Percentiles rank a stretch among this genome's conserved stretches.
These are phyloP conservation scores for Psammodynastes pulverulentus DNA, from an alignment of 2,113 vertebrate species.

Conservation along the genomic window DNA sequence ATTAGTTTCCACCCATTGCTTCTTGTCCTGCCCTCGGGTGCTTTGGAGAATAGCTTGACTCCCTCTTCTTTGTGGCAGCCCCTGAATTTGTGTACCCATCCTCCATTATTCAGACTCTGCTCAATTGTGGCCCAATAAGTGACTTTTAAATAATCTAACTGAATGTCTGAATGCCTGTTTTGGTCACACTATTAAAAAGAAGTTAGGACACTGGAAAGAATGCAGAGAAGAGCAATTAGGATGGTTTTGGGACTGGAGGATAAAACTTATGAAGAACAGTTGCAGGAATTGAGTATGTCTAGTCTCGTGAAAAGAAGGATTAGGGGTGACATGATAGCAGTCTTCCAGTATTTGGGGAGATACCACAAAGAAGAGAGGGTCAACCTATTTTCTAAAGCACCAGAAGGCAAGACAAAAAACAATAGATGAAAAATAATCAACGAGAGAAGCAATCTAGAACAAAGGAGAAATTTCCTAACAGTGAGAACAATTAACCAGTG, in stretches of 20 bases:
- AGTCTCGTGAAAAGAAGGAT: not conserved
- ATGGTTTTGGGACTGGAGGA: not conserved
- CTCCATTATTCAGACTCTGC: conserved; percentile 9
- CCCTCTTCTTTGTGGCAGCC: no score
- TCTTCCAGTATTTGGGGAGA: not conserved
- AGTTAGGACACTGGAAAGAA: not conserved
- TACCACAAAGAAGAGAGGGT: not conserved
- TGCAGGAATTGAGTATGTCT: not conserved
- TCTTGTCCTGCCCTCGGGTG: no score
- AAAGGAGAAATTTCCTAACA: not conserved
- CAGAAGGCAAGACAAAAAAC: not conserved
- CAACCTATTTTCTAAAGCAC: not conserved
- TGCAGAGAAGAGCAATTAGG: not conserved
- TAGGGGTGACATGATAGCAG: not conserved
- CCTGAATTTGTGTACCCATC: not conserved
- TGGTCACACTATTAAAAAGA: not conserved
- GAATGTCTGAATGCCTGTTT: not conserved
- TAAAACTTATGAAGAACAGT: not conserved
- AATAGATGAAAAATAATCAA: not conserved
- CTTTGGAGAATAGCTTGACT: no score
- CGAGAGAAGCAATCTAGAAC: not conserved
- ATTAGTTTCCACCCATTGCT: no score
- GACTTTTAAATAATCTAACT: not conserved
- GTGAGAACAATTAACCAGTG: not conserved
- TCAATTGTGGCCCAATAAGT: not conserved